Conservation (phyloP, 2,888 invertebrate genomes). For the Cheilosia grossa region DNA sequence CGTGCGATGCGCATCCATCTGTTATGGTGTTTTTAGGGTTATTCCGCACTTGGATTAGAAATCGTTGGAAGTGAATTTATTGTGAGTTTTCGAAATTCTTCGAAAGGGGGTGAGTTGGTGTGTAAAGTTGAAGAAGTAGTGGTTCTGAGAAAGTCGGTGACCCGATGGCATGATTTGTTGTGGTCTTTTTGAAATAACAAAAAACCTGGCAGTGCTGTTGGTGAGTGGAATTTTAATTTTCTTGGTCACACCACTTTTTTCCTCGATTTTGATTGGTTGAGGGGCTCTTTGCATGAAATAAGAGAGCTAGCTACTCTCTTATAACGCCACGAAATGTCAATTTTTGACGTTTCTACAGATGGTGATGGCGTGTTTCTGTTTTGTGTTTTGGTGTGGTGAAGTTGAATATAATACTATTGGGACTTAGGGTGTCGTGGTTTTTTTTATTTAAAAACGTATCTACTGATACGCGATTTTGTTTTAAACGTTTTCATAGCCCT, state of each 20-base stretch:
- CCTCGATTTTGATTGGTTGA: constrained; percentile 49
- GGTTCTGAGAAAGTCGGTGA: not conserved
- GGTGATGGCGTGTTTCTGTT: too few species aligned
- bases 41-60: constrained; percentile 10
- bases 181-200: not conserved
- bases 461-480: too few species aligned
- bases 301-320: constrained; percentile 51
- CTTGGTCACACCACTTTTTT: constrained; percentile 66
- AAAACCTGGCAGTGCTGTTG: constrained; percentile 60
- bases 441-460: too few species aligned
- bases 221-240: constrained; percentile 57
- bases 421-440: not conserved
- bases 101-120: not conserved
- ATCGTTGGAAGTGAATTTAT: not conserved
- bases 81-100: not conserved
- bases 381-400: constrained; percentile 10
- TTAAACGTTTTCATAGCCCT: too few species aligned
- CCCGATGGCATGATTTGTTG: constrained; percentile 11
- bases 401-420: not conserved
- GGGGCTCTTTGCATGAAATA: constrained; percentile 26
- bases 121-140: not conserved
- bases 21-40: constrained; percentile 6
- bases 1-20: not conserved
- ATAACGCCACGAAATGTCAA: not conserved
- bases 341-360: not conserved